Conservation (phyloP, 2,113 vertebrate species). For the Thamnophis sirtalis region DNA sequence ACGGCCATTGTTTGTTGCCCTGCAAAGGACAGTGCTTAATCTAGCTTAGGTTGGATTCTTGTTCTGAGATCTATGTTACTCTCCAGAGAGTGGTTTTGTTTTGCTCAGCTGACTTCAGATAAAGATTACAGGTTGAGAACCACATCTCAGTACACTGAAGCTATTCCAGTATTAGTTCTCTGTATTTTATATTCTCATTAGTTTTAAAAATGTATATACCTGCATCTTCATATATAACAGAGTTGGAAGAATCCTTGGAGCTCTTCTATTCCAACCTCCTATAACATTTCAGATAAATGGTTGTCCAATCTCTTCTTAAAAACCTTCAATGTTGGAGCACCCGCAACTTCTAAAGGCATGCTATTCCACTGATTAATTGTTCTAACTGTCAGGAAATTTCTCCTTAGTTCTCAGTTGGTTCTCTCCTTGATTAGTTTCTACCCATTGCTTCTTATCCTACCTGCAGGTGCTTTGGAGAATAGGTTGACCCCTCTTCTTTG, state of each 20-base stretch:
- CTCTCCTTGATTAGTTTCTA: neutral
- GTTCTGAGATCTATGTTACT: neutral
- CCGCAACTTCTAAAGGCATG: neutral
- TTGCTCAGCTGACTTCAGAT: neutral
- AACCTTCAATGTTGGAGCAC: neutral
- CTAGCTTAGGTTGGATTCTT: neutral
- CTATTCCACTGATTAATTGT: neutral
- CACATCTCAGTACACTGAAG: neutral
- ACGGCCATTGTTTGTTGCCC: neutral
- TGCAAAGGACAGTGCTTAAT: neutral
- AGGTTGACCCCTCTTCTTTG: neutral
- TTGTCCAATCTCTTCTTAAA: neutral
- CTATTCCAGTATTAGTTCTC: neutral
- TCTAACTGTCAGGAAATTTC: neutral
- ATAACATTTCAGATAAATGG: neutral
- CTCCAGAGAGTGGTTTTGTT: neutral
- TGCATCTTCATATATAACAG: neutral
- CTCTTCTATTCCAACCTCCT: neutral
- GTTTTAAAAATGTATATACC: neutral
- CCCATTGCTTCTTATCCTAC: neutral
- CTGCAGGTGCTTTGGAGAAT: neutral
- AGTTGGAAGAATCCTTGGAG: neutral
- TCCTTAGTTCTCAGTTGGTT: neutral
- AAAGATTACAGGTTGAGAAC: neutral
- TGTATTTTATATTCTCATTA: neutral